A percentile compares a stretch with the other conserved stretches of the same genome.
These are phyloP conservation scores for Herpetotheres cachinnans DNA, from an alignment of 2,113 vertebrate genomes.

Conservation along the genomic window DNA sequence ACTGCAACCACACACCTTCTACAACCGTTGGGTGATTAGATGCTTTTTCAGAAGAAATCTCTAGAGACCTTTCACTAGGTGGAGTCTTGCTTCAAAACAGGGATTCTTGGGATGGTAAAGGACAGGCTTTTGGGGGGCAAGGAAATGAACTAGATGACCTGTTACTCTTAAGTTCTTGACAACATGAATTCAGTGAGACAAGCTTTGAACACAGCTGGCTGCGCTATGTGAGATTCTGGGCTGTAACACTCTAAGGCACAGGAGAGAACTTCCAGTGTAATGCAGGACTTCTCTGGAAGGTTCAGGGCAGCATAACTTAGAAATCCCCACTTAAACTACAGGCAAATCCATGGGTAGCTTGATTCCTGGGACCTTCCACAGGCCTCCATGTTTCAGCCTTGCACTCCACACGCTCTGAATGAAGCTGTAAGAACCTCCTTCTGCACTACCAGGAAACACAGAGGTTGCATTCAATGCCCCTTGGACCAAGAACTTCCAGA, in stretches of 20 bases:
- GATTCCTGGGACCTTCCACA: background rate
- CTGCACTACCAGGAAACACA: background rate
- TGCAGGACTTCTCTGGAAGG: background rate
- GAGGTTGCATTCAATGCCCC: background rate
- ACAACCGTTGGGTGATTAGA: rapidly evolving
- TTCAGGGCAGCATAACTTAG: background rate
- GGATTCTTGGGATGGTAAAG: background rate
- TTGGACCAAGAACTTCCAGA: background rate
- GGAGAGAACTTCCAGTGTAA: background rate
- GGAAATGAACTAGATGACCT: background rate
- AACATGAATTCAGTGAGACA: background rate
- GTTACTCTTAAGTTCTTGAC: background rate
- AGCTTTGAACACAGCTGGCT: background rate
- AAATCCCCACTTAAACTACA: background rate
- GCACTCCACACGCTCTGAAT: background rate
- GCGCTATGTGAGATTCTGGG: rapidly evolving
- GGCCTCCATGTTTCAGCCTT: background rate
- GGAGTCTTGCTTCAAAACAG: background rate
- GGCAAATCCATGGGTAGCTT: background rate
- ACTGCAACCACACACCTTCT: background rate
- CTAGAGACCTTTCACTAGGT: background rate
- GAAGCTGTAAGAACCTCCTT: background rate
- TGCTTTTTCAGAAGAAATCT: background rate
- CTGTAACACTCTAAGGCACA: background rate
- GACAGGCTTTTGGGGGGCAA: background rate